Base-by-base conservation (phyloP, 2,888 invertebrate species). In the Hirtodrosophila confusa region DNA sequence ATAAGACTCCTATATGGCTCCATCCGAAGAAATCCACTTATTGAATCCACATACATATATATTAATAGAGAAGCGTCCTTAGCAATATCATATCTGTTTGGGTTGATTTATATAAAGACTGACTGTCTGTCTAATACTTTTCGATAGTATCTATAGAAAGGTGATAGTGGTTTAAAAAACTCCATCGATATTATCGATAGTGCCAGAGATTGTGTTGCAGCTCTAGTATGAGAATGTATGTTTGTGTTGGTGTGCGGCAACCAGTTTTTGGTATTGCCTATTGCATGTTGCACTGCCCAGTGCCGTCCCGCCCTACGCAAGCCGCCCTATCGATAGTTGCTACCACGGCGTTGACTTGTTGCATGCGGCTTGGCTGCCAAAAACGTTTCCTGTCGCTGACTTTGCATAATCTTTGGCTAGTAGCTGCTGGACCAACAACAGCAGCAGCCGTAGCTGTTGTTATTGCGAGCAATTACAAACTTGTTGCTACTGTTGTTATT, bases 321-420 rank as follows among this genome's bases (percentile, higher is more conserved):
- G 45, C 40, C 51, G 58, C 73, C 74, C 57, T 53, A 62, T 40
- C 58, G 53, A 33, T 56, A 11, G 27, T 8, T n/a, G n/a, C n/a
- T n/a, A n/a, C n/a, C n/a, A n/a, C 23, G 50, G 12, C 51, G 48
- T 44, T 47, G 58, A 50, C 11, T 50, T 35, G 11, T 9, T 48
- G 43, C 7, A 23, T 41, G 51, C 23, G 8, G 47, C 31, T n/a
- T n/a, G n/a, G 10, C 31, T 36, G 50, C 54, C 69, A 61, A 53
- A 69, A 69, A 62, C 69, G 61, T 72, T 88, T 80, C 82, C 80
- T 87, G 82, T 54, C 64, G 55, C 61, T 75, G 71, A 54, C 65
- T 70, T 88, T 82, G 86, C 88, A 86, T 82, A 82, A 82, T 82
- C 72, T 67, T 48, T 40, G 62, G 53, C 67, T 54, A 41, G 44